Percentiles rank a stretch among this genome's conserved stretches.
phyloP scores from a whole-genome alignment of 1,140 invertebrate genomes.

The Drosophila willistoni region DNA sequence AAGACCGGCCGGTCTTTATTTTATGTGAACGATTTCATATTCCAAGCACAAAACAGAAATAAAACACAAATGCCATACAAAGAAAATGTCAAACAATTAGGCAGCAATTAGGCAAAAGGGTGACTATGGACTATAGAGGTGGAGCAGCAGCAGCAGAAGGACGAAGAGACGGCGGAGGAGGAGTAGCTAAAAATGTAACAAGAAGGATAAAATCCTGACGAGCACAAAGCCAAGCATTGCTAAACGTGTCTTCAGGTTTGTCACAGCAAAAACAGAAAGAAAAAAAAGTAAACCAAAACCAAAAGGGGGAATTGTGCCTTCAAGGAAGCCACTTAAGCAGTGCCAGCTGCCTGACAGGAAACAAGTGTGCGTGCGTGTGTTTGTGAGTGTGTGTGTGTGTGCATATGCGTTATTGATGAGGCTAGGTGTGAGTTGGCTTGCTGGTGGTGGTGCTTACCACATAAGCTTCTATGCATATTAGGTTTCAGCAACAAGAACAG shows the following conservation, averaged over 20 bases:
- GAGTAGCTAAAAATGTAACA: slow-evolving; percentile 10
- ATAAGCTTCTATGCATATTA: too few relatives aligned
- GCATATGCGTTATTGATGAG: slow-evolving; percentile 71
- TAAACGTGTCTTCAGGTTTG: slow-evolving; percentile 72
- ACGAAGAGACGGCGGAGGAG: neutral
- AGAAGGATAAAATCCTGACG: slow-evolving; percentile 11
- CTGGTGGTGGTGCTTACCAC: neutral
- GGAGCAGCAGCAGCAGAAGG: neutral
- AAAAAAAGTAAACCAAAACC: neutral
- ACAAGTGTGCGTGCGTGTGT: slow-evolving; percentile 21
- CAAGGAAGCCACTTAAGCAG: slow-evolving; percentile 26
- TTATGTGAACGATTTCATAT: slow-evolving; percentile 14
- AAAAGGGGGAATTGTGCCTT: slow-evolving; percentile 14
- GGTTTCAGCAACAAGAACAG: too few relatives aligned
- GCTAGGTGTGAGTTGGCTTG: neutral
- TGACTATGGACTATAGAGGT: slow-evolving; percentile 26
- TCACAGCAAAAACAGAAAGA: slow-evolving; percentile 23
- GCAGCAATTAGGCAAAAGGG: slow-evolving; percentile 68
- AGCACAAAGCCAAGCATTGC: slow-evolving; percentile 43
- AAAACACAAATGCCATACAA: slow-evolving; percentile 58
- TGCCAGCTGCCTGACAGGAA: slow-evolving; percentile 23
- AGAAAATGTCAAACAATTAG: slow-evolving; percentile 76
- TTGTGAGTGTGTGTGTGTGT: slow-evolving; percentile 2
- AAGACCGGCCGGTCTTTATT: slow-evolving; percentile 58
- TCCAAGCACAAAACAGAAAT: slow-evolving; percentile 43